These are phyloP conservation scores for Oryzias javanicus DNA, from an alignment of 2,113 vertebrate species.

Conservation along the genomic window DNA sequence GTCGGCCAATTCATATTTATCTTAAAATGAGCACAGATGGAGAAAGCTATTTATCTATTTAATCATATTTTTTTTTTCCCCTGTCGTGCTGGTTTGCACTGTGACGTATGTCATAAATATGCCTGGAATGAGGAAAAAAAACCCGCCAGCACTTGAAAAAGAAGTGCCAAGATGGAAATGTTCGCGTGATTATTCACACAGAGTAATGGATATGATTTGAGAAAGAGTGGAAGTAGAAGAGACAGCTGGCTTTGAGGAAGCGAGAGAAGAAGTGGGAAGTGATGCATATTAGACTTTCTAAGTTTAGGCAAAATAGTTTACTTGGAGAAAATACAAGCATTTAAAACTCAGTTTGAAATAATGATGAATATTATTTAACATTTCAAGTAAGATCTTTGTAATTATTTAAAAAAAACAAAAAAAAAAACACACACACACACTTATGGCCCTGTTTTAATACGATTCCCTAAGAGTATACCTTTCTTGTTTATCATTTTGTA, in stretches of 20 bases:
- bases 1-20: slow-evolving; percentile 51
- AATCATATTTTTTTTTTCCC: background rate
- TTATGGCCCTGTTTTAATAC: too few relatives aligned
- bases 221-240: slow-evolving; percentile 3
- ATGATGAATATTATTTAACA: too few relatives aligned
- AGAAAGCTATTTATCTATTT: slow-evolving; percentile 7
- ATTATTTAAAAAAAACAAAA: too few relatives aligned
- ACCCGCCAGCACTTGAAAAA: slow-evolving; percentile 28
- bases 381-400: too few relatives aligned
- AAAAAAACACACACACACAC: too few relatives aligned
- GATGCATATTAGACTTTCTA: background rate
- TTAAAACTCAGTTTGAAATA: too few relatives aligned
- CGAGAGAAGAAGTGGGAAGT: slow-evolving; percentile 9
- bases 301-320: background rate
- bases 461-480: too few relatives aligned
- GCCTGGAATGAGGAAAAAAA: slow-evolving; percentile 8
- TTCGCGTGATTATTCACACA: slow-evolving; percentile 22
- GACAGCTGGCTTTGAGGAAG: slow-evolving; percentile 13
- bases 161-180: slow-evolving; percentile 23
- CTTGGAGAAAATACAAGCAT: background rate
- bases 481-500: too few relatives aligned
- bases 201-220: slow-evolving; percentile 39
- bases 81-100: slow-evolving; percentile 18
- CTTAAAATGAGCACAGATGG: slow-evolving; percentile 60
- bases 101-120: slow-evolving; percentile 37